These are phyloP conservation scores for Montipora foliosa DNA, from an alignment of 64 coral and sea anemone species.

Conservation along the genomic window DNA sequence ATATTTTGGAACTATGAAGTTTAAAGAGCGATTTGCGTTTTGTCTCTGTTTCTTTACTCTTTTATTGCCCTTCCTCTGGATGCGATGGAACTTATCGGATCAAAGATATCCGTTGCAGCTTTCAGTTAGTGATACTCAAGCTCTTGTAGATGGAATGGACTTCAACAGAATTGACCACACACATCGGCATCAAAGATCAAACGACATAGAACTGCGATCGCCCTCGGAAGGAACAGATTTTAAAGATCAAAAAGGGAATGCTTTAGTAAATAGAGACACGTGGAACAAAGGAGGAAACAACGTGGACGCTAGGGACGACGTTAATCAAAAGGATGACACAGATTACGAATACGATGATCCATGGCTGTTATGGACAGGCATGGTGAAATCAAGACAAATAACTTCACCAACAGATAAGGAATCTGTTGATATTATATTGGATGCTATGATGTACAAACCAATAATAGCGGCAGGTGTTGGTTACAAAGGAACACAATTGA, in stretches of 20 bases:
- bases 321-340: conserved; percentile 29
- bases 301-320: conserved; percentile 9
- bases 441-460: conserved; percentile 85
- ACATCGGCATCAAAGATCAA: conserved; percentile 43
- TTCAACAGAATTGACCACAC: conserved; percentile 72
- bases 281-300: neutral
- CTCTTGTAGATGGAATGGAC: conserved; percentile 58
- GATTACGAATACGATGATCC: conserved; percentile 86
- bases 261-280: neutral
- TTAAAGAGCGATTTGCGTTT: conserved; percentile 80
- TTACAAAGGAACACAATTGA: conserved; percentile 80
- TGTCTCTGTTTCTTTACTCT: conserved; percentile 56
- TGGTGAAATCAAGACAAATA: conserved; percentile 83
- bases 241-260: neutral
- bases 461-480: conserved; percentile 80
- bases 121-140: conserved; percentile 7
- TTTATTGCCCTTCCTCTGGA: conserved; percentile 76
- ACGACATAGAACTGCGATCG: neutral
- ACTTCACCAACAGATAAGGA: conserved; percentile 42
- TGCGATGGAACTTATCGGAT: conserved; percentile 50
- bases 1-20: conserved; percentile 80
- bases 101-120: conserved; percentile 27
- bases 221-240: neutral
- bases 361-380: conserved; percentile 80
- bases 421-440: conserved; percentile 78